phyloP scores from a whole-genome alignment of 2,888 invertebrate species.

The Timema cristinae region DNA sequence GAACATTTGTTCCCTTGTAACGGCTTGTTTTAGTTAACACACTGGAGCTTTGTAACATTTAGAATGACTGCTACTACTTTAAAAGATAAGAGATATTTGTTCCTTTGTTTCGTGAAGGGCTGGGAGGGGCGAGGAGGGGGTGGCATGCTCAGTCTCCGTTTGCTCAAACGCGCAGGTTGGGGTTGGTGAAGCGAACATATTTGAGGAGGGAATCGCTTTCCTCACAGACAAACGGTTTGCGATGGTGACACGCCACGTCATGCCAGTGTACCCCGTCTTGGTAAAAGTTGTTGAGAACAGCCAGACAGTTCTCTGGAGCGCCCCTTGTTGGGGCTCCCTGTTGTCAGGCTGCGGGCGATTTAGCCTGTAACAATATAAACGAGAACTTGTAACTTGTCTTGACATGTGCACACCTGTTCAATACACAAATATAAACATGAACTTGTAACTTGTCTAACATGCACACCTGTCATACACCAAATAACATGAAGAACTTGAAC shows the following conservation, averaged over 20 bases:
- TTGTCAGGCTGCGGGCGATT: constrained; percentile 86
- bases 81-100: too few species aligned
- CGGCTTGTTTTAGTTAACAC: too few species aligned
- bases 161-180: constrained; percentile 22
- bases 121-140: neutral
- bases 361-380: constrained; percentile 47
- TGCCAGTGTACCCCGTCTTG: constrained; percentile 90
- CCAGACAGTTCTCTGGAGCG: constrained; percentile 80
- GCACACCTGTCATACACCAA: too few species aligned
- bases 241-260: constrained; percentile 85
- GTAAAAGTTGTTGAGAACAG: constrained; percentile 84
- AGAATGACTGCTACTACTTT: too few species aligned
- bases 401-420: too few species aligned
- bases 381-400: too few species aligned
- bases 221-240: constrained; percentile 84
- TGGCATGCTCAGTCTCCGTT: neutral
- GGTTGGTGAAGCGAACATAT: constrained; percentile 66
- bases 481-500: too few species aligned
- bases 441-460: too few species aligned
- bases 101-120: neutral
- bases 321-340: constrained; percentile 77
- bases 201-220: constrained; percentile 82
- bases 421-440: too few species aligned
- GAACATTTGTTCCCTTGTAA: too few species aligned
- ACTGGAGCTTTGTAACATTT: too few species aligned